A percentile compares a stretch with the other conserved stretches of the same genome.
These are phyloP conservation scores for Siderastrea radians DNA, from an alignment of 92 coral and sea anemone species.

Conservation along the genomic window DNA sequence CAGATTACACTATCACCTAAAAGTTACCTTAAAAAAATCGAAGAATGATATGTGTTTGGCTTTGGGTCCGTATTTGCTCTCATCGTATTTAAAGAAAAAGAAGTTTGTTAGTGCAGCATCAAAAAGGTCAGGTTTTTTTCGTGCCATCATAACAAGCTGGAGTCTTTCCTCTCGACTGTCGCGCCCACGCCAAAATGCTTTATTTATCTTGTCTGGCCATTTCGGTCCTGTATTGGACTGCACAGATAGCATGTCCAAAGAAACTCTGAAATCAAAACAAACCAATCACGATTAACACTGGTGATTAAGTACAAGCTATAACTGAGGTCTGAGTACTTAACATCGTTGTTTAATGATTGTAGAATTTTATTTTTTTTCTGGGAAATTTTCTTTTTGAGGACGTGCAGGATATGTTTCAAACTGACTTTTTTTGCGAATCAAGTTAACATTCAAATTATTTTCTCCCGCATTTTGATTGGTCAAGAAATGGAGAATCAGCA, in stretches of 20 bases:
- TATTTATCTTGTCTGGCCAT: slow-evolving; percentile 90
- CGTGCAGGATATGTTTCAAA: too few species aligned
- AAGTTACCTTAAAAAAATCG: slow-evolving; percentile 90
- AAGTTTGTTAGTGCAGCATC: slow-evolving; percentile 97
- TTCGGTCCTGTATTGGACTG: slow-evolving; percentile 95
- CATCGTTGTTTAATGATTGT: too few species aligned
- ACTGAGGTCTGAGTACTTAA: too few species aligned
- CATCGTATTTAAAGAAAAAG: slow-evolving; percentile 96
- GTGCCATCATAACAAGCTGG: slow-evolving; percentile 87
- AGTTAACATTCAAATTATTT: too few species aligned
- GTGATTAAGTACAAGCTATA: too few species aligned
- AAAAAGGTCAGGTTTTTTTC: slow-evolving; percentile 90
- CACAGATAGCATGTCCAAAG: slow-evolving; percentile 93
- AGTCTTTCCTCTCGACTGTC: slow-evolving; percentile 97
- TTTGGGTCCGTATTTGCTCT: slow-evolving; percentile 95
- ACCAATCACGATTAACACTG: background rate
- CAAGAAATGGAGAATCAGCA: too few species aligned
- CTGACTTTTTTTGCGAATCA: too few species aligned
- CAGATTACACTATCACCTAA: too few species aligned
- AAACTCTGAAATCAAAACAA: slow-evolving; percentile 69
- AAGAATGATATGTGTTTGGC: slow-evolving; percentile 92
- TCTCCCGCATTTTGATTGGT: too few species aligned
- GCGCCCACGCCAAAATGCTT: slow-evolving; percentile 98
- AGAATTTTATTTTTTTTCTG: too few species aligned
- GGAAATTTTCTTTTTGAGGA: too few species aligned